Conservation (phyloP, 2,888 invertebrate species). For the Mythimna loreyi region DNA sequence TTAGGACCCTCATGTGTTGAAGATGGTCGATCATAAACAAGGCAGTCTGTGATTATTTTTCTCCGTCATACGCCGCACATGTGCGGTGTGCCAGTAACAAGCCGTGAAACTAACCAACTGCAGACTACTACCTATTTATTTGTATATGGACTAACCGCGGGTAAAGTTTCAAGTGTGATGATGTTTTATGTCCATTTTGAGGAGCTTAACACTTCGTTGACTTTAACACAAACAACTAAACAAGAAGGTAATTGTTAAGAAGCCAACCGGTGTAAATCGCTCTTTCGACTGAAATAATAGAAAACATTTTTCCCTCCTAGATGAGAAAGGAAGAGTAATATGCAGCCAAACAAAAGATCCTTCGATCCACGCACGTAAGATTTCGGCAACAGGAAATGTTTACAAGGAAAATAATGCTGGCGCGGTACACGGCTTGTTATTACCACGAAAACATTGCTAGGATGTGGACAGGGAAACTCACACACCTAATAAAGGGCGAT, state of each 20-base stretch:
- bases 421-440: constrained; percentile 26
- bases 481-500: constrained; percentile 60
- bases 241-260: not conserved
- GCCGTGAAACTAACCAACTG: constrained; percentile 35
- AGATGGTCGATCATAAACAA: constrained; percentile 57
- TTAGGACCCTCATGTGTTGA: constrained; percentile 53
- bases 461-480: constrained; percentile 46
- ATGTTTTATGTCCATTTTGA: constrained; percentile 22
- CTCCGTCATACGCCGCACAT: constrained; percentile 57
- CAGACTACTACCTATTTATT: constrained; percentile 40
- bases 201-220: not conserved
- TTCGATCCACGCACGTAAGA: constrained; percentile 9
- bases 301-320: not conserved
- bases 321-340: constrained; percentile 19
- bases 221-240: constrained; percentile 1
- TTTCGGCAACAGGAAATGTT: constrained; percentile 42
- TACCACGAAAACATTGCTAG: constrained; percentile 31
- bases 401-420: constrained; percentile 24
- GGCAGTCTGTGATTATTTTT: constrained; percentile 61
- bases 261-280: constrained; percentile 6
- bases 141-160: constrained; percentile 26
- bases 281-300: constrained; percentile 1
- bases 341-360: constrained; percentile 22
- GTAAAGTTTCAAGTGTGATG: constrained; percentile 26
- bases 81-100: constrained; percentile 53